These are phyloP conservation scores for Sinopyrophorus schimmeli DNA, from an alignment of 2,888 invertebrate species.

Conservation along the genomic window DNA sequence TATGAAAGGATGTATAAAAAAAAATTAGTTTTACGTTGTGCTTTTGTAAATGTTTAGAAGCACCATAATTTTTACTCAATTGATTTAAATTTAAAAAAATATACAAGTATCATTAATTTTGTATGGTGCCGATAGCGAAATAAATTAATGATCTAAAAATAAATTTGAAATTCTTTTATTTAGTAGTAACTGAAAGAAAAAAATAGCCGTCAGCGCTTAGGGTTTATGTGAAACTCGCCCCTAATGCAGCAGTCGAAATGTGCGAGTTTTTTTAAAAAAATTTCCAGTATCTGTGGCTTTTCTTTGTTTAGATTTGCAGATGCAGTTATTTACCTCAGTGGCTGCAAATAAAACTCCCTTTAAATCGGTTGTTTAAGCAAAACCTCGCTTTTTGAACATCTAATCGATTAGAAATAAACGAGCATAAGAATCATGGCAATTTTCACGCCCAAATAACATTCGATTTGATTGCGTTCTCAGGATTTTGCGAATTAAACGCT, in stretches of 20 bases:
- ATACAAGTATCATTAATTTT: neutral
- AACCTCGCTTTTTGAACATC: slow-evolving; percentile 22
- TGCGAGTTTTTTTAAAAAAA: slow-evolving; percentile 25
- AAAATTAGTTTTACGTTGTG: neutral
- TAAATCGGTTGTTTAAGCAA: slow-evolving; percentile 26
- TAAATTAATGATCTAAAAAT: slow-evolving; percentile 22
- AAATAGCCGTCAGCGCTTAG: slow-evolving; percentile 47
- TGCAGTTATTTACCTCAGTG: slow-evolving; percentile 24
- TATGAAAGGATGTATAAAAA: neutral
- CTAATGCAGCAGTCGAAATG: slow-evolving; percentile 19
- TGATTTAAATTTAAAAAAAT: neutral
- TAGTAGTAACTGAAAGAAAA: slow-evolving; percentile 36
- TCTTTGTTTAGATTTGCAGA: slow-evolving; percentile 21
- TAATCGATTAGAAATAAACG: slow-evolving; percentile 28
- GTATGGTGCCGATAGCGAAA: slow-evolving; percentile 11
- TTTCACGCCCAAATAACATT: slow-evolving; percentile 21
- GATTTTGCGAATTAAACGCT: slow-evolving; percentile 12
- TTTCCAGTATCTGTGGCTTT: slow-evolving; percentile 16
- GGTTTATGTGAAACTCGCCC: slow-evolving; percentile 23
- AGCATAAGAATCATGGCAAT: slow-evolving; percentile 21
- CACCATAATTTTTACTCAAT: neutral
- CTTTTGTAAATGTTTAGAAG: neutral
- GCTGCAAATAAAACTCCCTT: slow-evolving; percentile 26
- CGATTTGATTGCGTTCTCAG: slow-evolving; percentile 23
- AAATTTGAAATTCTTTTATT: slow-evolving; percentile 23